Evolutionary conservation across 2,888 invertebrate species (phyloP).

Genomic region (Ceratothoa steindachneri): DNA sequence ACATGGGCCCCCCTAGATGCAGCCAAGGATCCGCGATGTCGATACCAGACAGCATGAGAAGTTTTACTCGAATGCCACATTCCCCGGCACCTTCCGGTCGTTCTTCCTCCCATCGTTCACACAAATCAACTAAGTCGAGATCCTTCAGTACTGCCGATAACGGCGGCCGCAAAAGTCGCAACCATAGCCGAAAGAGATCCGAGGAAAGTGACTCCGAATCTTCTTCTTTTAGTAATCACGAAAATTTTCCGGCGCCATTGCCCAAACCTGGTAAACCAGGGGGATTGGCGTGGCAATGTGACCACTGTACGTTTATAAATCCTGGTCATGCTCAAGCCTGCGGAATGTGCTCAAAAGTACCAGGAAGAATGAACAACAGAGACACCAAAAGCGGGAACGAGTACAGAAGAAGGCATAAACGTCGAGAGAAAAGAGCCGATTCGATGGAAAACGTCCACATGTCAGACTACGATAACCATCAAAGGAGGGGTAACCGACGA

Average conservation of each 20-base stretch:
- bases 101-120: slow-evolving; percentile 36
- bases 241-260: slow-evolving; percentile 40
- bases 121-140: slow-evolving; percentile 41
- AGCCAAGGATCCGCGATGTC: slow-evolving; percentile 42
- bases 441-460: slow-evolving; percentile 33
- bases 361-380: slow-evolving; percentile 20
- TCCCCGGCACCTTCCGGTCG: slow-evolving; percentile 41
- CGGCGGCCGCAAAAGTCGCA: slow-evolving; percentile 64
- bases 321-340: slow-evolving; percentile 74
- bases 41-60: slow-evolving; percentile 46
- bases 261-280: slow-evolving; percentile 51
- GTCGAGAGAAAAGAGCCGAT: slow-evolving; percentile 32
- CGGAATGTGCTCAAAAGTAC: slow-evolving; percentile 78
- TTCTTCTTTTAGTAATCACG: slow-evolving; percentile 41
- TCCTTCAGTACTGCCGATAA: slow-evolving; percentile 53
- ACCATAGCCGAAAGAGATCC: slow-evolving; percentile 54
- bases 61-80: slow-evolving; percentile 35
- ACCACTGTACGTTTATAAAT: slow-evolving; percentile 85
- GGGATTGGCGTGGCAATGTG: slow-evolving; percentile 71
- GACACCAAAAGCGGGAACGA: slow-evolving; percentile 28
- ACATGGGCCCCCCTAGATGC: slow-evolving; percentile 34
- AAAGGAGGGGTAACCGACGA: slow-evolving; percentile 31
- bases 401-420: slow-evolving; percentile 26
- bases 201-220: slow-evolving; percentile 66
- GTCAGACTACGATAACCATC: slow-evolving; percentile 43